A percentile compares a stretch with the other conserved stretches of the same genome.
phyloP scores from a whole-genome alignment of 2,113 vertebrate species.

The Caretta caretta region DNA sequence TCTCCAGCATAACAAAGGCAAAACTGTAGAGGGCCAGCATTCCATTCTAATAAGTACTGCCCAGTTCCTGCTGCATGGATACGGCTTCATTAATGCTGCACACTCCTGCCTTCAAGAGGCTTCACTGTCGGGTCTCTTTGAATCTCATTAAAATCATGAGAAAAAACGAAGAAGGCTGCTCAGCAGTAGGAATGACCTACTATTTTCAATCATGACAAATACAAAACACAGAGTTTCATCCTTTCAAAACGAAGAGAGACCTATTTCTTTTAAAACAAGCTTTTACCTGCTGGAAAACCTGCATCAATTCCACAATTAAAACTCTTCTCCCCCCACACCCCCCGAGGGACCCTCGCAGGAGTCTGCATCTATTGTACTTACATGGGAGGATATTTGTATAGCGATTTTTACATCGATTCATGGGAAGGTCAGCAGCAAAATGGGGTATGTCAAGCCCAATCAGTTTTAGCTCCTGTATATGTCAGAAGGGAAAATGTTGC shows the following conservation, averaged over 20 bases:
- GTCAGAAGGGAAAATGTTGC: slow-evolving; percentile 27
- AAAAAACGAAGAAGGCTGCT: background rate
- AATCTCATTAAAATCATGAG: background rate
- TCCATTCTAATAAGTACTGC: background rate
- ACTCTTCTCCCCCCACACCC: background rate
- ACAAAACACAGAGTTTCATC: background rate
- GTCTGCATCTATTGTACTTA: slow-evolving; percentile 72
- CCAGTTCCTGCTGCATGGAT: background rate
- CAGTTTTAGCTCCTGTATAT: slow-evolving; percentile 90
- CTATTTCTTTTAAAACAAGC: background rate
- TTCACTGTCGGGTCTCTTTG: background rate
- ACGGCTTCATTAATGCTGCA: background rate
- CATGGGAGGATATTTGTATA: slow-evolving; percentile 99
- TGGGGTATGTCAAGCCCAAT: slow-evolving; percentile 95
- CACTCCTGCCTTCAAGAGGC: background rate
- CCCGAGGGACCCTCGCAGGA: accelerated
- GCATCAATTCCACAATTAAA: background rate
- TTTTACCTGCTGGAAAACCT: background rate
- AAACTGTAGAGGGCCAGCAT: background rate
- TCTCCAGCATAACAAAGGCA: background rate
- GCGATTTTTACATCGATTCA: slow-evolving; percentile 96
- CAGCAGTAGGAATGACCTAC: background rate
- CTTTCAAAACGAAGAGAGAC: background rate
- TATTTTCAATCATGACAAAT: background rate
- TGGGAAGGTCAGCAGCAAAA: slow-evolving; percentile 93